Percentiles rank a stretch among this genome's conserved stretches.
These are phyloP conservation scores for Metellina segmentata DNA, from an alignment of 2,888 invertebrate species.

Conservation along the genomic window DNA sequence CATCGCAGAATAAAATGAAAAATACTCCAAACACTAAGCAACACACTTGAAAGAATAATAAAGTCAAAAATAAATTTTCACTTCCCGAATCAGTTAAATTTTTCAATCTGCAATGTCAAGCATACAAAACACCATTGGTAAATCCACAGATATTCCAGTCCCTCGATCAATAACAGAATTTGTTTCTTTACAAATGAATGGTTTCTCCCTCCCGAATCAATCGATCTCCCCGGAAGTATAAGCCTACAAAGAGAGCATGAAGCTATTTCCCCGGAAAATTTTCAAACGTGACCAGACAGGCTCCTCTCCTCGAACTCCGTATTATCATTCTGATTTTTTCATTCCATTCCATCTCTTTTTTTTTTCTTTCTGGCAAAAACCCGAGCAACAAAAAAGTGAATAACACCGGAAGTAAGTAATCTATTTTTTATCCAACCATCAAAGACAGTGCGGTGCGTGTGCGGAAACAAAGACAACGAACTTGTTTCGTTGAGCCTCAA, in stretches of 20 bases:
- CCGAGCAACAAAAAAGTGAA: background rate
- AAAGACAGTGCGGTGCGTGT: conserved; percentile 9
- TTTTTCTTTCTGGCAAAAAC: background rate
- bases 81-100: background rate
- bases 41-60: too few species aligned
- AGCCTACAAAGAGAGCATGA: background rate
- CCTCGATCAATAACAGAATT: background rate
- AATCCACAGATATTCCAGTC: background rate
- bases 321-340: background rate
- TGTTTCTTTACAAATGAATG: background rate
- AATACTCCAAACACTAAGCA: too few species aligned
- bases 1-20: too few species aligned
- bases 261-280: background rate
- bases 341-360: background rate
- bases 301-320: background rate
- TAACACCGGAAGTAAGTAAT: conserved; percentile 12
- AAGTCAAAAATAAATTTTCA: background rate
- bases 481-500: conserved; percentile 54
- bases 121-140: background rate
- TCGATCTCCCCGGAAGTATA: background rate
- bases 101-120: background rate
- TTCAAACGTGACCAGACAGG: background rate
- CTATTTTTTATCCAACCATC: conserved; percentile 37
- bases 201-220: background rate
- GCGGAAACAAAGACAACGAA: conserved; percentile 49